Percentiles rank a stretch among this genome's conserved stretches.
phyloP scores from a whole-genome alignment of 2,888 invertebrate species.

The Chironomus tentans region DNA sequence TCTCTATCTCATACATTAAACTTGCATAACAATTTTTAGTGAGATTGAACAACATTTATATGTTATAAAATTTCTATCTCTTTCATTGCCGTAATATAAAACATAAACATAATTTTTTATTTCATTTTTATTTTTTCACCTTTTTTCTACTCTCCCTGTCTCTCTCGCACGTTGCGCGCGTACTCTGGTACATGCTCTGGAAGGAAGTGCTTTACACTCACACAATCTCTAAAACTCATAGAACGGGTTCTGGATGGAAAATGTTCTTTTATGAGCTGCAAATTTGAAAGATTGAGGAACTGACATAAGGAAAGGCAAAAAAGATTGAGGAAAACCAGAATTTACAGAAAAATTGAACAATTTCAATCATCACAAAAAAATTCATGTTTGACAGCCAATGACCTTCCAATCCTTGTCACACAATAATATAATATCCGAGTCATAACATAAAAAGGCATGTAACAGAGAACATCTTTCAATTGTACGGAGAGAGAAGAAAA shows the following conservation, averaged over 20 bases:
- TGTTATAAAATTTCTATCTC: slow-evolving; percentile 24
- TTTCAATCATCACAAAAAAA: no score
- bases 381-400: no score
- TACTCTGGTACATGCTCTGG: no score
- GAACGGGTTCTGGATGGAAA: neutral
- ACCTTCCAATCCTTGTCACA: no score
- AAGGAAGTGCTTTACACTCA: no score
- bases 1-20: neutral
- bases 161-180: neutral
- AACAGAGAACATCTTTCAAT: no score
- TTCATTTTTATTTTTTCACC: slow-evolving; percentile 27
- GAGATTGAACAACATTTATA: slow-evolving; percentile 17
- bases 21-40: slow-evolving; percentile 25
- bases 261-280: slow-evolving; percentile 13
- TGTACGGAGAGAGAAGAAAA: no score
- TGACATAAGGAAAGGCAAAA: no score
- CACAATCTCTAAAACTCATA: no score
- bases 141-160: neutral
- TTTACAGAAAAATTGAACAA: no score
- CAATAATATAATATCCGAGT: no score
- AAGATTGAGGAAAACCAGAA: neutral
- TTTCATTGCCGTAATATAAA: slow-evolving; percentile 18
- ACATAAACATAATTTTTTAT: slow-evolving; percentile 26
- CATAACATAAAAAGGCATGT: no score
- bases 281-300: neutral